Conservation (phyloP, 1,140 invertebrate species). For the Teleopsis dalmanni region DNA sequence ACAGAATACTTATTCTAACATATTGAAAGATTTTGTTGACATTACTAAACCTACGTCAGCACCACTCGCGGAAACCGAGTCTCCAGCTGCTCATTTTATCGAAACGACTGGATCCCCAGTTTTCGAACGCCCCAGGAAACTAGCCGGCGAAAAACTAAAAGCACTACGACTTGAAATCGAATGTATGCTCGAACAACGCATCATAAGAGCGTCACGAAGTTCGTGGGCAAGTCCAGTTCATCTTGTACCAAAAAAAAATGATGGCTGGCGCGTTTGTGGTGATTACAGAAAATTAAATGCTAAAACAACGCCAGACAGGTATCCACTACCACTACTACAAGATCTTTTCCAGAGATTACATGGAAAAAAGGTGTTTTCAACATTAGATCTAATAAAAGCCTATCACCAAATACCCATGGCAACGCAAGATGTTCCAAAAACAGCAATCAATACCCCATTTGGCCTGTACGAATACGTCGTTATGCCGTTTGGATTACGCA, state of each 20-base stretch:
- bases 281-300: neutral
- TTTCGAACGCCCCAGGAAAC: neutral
- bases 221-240: constrained; percentile 15
- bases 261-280: neutral
- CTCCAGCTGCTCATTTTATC: neutral
- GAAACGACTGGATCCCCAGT: neutral
- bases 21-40: neutral
- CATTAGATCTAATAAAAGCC: neutral
- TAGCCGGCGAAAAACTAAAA: neutral
- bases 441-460: constrained; percentile 6
- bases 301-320: neutral
- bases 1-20: neutral
- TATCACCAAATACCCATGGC: neutral
- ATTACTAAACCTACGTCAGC: neutral
- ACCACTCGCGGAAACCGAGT: neutral
- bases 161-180: constrained; percentile 20
- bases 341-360: neutral
- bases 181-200: constrained; percentile 23
- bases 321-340: neutral
- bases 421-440: neutral
- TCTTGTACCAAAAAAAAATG: neutral
- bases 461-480: constrained; percentile 6
- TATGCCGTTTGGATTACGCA: constrained; percentile 14
- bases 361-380: neutral
- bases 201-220: constrained; percentile 22